phyloP scores from a whole-genome alignment of 2,113 vertebrate species.

The Callaeas wilsoni region DNA sequence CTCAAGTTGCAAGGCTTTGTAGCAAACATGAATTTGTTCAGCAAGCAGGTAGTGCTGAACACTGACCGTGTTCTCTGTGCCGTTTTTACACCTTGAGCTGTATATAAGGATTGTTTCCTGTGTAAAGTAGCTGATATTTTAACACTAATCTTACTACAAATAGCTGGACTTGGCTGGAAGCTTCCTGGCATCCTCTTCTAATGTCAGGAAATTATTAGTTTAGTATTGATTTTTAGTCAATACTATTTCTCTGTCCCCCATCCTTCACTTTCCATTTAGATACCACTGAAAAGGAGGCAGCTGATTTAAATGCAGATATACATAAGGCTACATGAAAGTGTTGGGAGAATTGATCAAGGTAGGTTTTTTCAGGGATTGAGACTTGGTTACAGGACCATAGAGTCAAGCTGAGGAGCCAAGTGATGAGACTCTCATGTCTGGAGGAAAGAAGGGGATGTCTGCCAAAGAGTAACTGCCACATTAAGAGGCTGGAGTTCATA shows the following conservation, averaged over 20 bases:
- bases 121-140: background rate
- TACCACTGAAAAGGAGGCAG: background rate
- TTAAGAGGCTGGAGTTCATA: background rate
- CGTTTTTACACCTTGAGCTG: background rate
- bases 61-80: background rate
- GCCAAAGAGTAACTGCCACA: background rate
- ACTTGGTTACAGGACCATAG: background rate
- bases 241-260: background rate
- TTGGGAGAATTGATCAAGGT: background rate
- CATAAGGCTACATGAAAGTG: background rate
- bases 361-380: background rate
- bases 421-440: background rate
- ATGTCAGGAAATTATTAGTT: background rate
- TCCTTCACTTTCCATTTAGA: background rate
- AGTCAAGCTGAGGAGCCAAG: background rate
- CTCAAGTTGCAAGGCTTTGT: background rate
- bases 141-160: background rate
- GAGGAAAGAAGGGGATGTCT: background rate
- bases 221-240: background rate
- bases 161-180: background rate
- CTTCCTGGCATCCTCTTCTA: background rate
- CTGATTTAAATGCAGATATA: background rate
- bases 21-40: background rate
- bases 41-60: background rate
- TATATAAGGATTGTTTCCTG: background rate